Conservation (phyloP, 2,888 invertebrate species). For the Heliconius ismenius region DNA sequence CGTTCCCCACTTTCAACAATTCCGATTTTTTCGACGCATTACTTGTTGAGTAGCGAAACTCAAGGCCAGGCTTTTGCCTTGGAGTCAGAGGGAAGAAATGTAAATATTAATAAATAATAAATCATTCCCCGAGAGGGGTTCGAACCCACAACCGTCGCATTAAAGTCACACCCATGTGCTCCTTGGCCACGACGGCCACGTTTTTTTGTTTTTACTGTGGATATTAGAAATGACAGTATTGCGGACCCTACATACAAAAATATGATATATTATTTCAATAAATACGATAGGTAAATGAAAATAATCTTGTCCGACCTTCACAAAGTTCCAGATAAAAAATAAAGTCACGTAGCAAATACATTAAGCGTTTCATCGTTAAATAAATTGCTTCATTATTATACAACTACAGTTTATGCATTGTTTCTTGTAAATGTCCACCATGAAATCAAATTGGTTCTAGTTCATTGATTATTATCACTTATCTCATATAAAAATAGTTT, state of each 20-base stretch:
- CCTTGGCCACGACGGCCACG: too few species aligned
- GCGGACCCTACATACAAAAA: neutral
- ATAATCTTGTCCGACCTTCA: conserved; percentile 36
- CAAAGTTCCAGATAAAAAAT: conserved; percentile 44
- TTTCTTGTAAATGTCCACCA: conserved; percentile 37
- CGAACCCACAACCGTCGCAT: too few species aligned
- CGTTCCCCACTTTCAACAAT: too few species aligned
- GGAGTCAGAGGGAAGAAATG: too few species aligned
- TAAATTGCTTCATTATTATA: conserved; percentile 36
- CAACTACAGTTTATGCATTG: conserved; percentile 25
- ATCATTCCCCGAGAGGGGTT: too few species aligned
- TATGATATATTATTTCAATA: conserved; percentile 7
- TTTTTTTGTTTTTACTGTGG: neutral
- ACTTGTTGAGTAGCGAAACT: too few species aligned
- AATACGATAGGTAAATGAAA: conserved; percentile 11
- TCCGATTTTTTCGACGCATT: too few species aligned
- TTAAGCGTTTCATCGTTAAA: conserved; percentile 38
- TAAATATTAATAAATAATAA: too few species aligned
- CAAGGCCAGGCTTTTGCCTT: too few species aligned
- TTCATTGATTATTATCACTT: neutral
- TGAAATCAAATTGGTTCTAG: conserved; percentile 2
- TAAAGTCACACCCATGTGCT: too few species aligned
- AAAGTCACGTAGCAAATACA: conserved; percentile 47
- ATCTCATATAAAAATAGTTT: neutral
- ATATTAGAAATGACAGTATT: neutral